Base-by-base conservation (phyloP, 2,797 vertebrate species). In the Enteromius thamalakanensis region DNA sequence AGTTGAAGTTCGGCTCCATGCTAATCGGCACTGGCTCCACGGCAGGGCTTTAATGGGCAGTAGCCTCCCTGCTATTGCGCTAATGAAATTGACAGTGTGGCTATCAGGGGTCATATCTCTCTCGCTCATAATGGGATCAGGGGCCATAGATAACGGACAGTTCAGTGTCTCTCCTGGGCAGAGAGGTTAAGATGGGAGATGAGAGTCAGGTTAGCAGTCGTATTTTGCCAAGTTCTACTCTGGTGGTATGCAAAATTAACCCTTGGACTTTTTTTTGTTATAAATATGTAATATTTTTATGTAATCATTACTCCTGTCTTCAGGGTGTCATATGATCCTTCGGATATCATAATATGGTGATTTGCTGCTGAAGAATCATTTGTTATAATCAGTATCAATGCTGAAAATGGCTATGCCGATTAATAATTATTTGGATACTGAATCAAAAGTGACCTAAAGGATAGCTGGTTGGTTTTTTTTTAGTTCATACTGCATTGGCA, bases 1-100 rank as follows among this genome's bases (percentile, higher is more conserved):
- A 80, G 83, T 85, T 81, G 81, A 78, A 84, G 58, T 74, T 51
- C 53, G 47, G 76, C 45, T 83, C 81, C 26, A 45, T 79, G 58
- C 45, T 79, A 84, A 82, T 79, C 76, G 32, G 65, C 40, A 55
- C 51, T 55, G 65, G 84, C 68, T 7, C 40, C 26, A 2, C 71
- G 51, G 84, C 65, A 47, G 80, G 77, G 51, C 67, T 55, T 79
- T 87, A 84, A 82, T 81, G 80, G 78, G 34, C 74, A 79, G 72
- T 58, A 53, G 77, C 83, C 77, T 85, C 84, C 80, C 47, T 19
- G 79, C 84, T 71, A 85, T 76, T 86, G 76, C 26, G 37, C 68
- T 84, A 83, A 89, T 87, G 86, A 87, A 87, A 85, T 69, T 23
- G 69, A 68, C 70, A 17, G 40, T 45, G 80, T 80, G 70, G 42